Conservation (phyloP, 1,140 invertebrate genomes). For the Episyrphus balteatus region DNA sequence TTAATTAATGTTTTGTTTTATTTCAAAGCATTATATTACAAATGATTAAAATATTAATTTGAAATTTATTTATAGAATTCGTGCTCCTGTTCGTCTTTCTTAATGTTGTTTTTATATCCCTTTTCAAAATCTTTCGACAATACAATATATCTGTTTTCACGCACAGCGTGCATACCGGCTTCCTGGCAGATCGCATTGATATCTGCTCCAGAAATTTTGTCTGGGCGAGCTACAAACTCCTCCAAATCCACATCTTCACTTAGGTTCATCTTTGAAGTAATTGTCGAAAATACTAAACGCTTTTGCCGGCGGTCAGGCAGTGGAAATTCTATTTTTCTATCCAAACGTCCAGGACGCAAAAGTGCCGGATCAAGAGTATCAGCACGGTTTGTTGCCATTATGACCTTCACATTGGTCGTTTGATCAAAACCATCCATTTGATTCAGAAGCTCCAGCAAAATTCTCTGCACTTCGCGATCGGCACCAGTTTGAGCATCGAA, state of each 20-base stretch:
- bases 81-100: constrained; percentile 98
- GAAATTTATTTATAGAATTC: constrained; percentile 97
- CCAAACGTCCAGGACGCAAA: constrained; percentile 89
- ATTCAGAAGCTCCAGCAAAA: constrained; percentile 92
- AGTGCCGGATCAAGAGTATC: constrained; percentile 98
- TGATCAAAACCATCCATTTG: constrained; percentile 99
- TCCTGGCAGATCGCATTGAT: constrained; percentile 99
- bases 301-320: constrained; percentile 96
- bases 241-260: constrained; percentile 98
- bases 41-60: no score
- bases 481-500: constrained; percentile 99
- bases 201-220: constrained; percentile 97
- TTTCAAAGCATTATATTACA: no score
- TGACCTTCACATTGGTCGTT: constrained; percentile 99
- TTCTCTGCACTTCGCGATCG: constrained; percentile 97
- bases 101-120: constrained; percentile 98
- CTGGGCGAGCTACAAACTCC: constrained; percentile 96
- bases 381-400: constrained; percentile 96
- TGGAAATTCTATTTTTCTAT: constrained; percentile 99
- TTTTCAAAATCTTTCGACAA: constrained; percentile 99
- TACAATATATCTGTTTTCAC: constrained; percentile 93
- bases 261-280: constrained; percentile 98
- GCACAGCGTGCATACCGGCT: constrained; percentile 89
- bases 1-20: no score
- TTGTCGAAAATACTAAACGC: constrained; percentile 94